phyloP scores from a whole-genome alignment of 1,140 invertebrate species.

The Drosophila yakuba region DNA sequence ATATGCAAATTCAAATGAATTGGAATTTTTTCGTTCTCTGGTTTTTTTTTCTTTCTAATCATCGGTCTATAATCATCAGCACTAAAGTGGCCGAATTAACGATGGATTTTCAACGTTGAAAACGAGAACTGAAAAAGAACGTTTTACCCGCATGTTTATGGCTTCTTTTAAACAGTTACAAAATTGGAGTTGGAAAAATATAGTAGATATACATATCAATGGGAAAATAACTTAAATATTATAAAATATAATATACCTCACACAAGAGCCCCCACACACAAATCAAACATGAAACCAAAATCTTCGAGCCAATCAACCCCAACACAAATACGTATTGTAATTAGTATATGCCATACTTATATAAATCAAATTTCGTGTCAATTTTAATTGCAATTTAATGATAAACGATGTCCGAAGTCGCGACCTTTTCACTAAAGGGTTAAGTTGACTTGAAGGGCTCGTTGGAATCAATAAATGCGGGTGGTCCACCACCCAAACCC shows the following conservation, averaged over 20 bases:
- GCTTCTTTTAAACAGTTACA: background rate
- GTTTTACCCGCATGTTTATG: background rate
- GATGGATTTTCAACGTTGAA: no score
- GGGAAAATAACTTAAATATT: no score
- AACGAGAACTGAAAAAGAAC: background rate
- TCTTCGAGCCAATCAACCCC: background rate
- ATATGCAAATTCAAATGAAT: constrained; percentile 35
- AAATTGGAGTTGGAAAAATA: background rate
- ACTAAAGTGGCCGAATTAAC: constrained; percentile 22
- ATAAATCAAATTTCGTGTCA: constrained; percentile 78
- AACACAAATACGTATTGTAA: constrained; percentile 5
- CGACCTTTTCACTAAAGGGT: constrained; percentile 53
- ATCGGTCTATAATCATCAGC: constrained; percentile 25
- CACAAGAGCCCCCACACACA: background rate
- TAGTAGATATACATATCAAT: no score
- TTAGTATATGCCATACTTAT: constrained; percentile 13
- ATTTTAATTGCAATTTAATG: constrained; percentile 79
- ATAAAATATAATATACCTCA: no score
- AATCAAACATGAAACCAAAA: constrained; percentile 15
- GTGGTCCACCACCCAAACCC: constrained; percentile 2
- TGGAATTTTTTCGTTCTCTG: constrained; percentile 8
- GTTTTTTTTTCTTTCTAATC: constrained; percentile 14
- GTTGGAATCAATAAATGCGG: constrained; percentile 54
- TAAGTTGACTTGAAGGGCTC: constrained; percentile 38
- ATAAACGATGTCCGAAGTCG: constrained; percentile 60